These are phyloP conservation scores for Myopa tessellatipennis DNA, from an alignment of 2,888 invertebrate genomes.

Conservation along the genomic window DNA sequence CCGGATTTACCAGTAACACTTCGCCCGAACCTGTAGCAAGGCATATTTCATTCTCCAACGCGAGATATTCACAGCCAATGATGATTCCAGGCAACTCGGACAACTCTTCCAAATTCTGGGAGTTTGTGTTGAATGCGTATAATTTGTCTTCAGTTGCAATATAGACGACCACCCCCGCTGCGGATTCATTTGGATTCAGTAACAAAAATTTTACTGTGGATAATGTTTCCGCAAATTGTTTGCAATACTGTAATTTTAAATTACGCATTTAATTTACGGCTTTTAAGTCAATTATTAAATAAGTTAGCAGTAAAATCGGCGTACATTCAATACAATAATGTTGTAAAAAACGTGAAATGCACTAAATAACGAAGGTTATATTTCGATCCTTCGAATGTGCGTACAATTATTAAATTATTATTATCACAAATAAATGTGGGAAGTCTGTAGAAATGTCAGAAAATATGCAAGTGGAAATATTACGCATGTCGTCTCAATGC, in stretches of 20 bases:
- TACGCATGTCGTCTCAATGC: too few relatives aligned
- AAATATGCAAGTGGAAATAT: too few relatives aligned
- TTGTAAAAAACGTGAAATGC: too few relatives aligned
- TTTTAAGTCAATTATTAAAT: too few relatives aligned
- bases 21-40: constrained; percentile 60
- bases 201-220: constrained; percentile 53
- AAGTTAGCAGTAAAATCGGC: too few relatives aligned
- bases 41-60: constrained; percentile 62
- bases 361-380: too few relatives aligned
- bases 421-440: too few relatives aligned
- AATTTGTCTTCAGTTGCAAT: constrained; percentile 54
- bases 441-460: too few relatives aligned
- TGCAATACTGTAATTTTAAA: constrained; percentile 59
- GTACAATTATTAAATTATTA: too few relatives aligned
- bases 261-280: constrained; percentile 57
- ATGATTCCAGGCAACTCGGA: constrained; percentile 55
- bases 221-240: constrained; percentile 48
- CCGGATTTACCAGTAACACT: constrained; percentile 56
- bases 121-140: constrained; percentile 45
- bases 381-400: too few relatives aligned
- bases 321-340: too few relatives aligned
- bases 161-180: constrained; percentile 49
- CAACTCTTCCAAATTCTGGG: constrained; percentile 41
- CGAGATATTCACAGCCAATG: constrained; percentile 61
- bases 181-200: constrained; percentile 53